A percentile compares a stretch with the other conserved stretches of the same genome.
Conservation (phyloP, 2,888 invertebrate genomes). For the Schizaphis graminum region DNA sequence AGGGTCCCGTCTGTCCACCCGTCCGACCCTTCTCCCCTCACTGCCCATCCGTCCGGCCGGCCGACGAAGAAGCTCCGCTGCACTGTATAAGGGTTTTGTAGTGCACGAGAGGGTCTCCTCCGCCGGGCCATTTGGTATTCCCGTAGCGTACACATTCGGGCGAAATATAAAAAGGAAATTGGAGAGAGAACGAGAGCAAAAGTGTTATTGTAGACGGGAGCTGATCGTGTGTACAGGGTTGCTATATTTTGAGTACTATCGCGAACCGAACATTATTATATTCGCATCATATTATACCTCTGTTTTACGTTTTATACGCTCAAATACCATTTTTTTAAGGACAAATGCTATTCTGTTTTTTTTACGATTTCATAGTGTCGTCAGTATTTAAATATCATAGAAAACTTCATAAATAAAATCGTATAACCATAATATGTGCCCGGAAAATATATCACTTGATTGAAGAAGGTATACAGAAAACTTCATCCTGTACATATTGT, state of each 20-base stretch:
- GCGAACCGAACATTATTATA: background rate
- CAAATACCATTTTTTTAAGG: background rate
- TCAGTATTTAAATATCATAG: background rate
- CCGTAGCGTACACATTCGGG: slow-evolving; percentile 33
- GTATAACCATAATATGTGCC: background rate
- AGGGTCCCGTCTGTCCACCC: slow-evolving; percentile 34
- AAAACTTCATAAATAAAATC: background rate
- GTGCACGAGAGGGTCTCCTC: background rate
- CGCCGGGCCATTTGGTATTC: slow-evolving; percentile 51
- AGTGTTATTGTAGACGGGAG: background rate
- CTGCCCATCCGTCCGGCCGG: background rate
- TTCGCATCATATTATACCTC: background rate
- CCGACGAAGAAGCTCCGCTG: background rate
- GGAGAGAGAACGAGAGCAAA: slow-evolving; percentile 37
- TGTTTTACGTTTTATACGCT: background rate
- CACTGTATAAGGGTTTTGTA: slow-evolving; percentile 31
- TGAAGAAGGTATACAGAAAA: background rate
- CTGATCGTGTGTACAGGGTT: background rate
- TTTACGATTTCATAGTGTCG: background rate
- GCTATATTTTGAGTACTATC: background rate
- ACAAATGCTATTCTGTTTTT: background rate
- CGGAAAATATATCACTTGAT: background rate
- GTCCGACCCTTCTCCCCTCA: background rate
- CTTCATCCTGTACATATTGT: background rate
- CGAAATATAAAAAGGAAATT: slow-evolving; percentile 52